Evolutionary conservation across 2,113 vertebrate genomes (phyloP).

Genomic region (Percopsis transmontana): DNA sequence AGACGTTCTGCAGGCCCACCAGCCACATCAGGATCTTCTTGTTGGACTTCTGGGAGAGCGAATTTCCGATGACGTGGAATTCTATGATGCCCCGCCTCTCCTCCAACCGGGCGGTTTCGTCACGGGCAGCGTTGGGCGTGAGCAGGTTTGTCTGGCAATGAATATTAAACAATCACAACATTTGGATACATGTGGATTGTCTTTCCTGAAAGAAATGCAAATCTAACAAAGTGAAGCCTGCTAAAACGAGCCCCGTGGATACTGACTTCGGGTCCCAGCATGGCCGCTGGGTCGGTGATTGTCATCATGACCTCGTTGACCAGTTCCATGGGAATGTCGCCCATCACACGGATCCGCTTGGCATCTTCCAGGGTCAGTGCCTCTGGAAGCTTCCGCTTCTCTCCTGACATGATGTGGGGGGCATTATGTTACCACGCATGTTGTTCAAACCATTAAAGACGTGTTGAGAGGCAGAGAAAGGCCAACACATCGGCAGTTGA

Average conservation of each 20-base stretch:
- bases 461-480: not conserved
- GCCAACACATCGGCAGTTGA: too few relatives aligned
- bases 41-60: slow-evolving; percentile 94
- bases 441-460: not conserved
- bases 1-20: slow-evolving; percentile 96
- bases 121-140: slow-evolving; percentile 93
- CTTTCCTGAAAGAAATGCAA: not conserved
- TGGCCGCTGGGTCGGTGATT: slow-evolving; percentile 95
- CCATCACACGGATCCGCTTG: slow-evolving; percentile 96
- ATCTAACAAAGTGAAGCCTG: not conserved
- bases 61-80: slow-evolving; percentile 98
- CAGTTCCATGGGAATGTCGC: slow-evolving; percentile 98
- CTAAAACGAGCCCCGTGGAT: not conserved
- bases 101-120: slow-evolving; percentile 95
- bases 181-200: not conserved
- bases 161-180: not conserved
- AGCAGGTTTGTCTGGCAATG: slow-evolving; percentile 89
- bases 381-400: slow-evolving; percentile 94
- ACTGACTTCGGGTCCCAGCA: slow-evolving; percentile 93
- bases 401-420: slow-evolving; percentile 73
- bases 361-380: slow-evolving; percentile 94
- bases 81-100: slow-evolving; percentile 96
- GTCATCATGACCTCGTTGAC: slow-evolving; percentile 99
- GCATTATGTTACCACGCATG: not conserved
- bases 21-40: slow-evolving; percentile 98